These are phyloP conservation scores for Chromobotia macracanthus DNA, from an alignment of 2,797 vertebrate genomes.

Conservation along the genomic window DNA sequence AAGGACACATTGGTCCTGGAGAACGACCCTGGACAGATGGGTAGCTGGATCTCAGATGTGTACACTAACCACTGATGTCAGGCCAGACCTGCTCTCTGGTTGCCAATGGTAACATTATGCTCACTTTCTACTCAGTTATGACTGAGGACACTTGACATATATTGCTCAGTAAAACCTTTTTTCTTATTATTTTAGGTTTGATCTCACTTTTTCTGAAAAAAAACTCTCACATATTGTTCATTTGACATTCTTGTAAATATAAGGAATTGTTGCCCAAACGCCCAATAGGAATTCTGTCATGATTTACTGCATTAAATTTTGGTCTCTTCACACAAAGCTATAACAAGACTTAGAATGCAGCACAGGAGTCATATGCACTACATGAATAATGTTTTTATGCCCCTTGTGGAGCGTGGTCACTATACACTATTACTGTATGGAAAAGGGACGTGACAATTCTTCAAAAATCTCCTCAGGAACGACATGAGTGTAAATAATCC, in stretches of 20 bases:
- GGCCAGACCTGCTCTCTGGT: conserved; percentile 42
- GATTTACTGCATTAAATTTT: neutral
- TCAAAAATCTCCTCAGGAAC: neutral
- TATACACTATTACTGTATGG: neutral
- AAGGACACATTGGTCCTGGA: conserved; percentile 64
- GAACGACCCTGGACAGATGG: conserved; percentile 52
- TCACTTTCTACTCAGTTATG: conserved; percentile 29
- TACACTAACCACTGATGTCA: conserved; percentile 50
- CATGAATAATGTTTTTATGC: neutral
- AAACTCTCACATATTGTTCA: no score
- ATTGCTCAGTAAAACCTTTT: neutral
- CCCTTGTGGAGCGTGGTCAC: neutral
- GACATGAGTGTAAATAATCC: neutral
- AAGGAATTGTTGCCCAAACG: no score
- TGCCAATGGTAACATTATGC: conserved; percentile 33
- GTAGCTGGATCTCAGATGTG: conserved; percentile 45
- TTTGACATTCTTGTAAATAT: no score
- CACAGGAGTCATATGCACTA: no score
- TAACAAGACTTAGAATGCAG: neutral
- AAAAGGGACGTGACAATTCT: no score
- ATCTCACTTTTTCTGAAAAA: no score
- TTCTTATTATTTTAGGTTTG: no score
- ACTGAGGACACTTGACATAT: conserved; percentile 43
- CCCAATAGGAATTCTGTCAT: neutral
- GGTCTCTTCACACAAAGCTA: neutral